Percentiles rank a stretch among this genome's conserved stretches.
phyloP scores from a whole-genome alignment of 2,888 invertebrate species.

The Apeira syringaria region DNA sequence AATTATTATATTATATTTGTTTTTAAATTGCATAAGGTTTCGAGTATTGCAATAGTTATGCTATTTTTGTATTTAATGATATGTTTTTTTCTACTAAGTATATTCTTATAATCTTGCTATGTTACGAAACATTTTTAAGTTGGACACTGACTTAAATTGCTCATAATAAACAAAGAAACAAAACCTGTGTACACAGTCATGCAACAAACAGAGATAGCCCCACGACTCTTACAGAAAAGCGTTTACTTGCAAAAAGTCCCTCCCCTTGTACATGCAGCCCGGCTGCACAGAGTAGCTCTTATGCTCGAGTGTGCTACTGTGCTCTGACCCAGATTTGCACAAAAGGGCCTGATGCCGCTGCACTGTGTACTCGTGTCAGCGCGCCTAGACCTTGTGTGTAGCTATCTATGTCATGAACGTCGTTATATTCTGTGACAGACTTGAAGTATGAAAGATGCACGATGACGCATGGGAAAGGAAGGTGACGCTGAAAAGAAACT shows the following conservation, averaged over 20 bases:
- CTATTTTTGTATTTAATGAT: too few species aligned
- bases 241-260: conserved; percentile 11
- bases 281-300: conserved; percentile 27
- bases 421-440: conserved; percentile 19
- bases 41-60: too few species aligned
- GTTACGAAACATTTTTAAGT: too few species aligned
- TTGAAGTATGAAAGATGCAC: not conserved
- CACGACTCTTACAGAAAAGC: not conserved
- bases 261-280: conserved; percentile 15
- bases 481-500: not conserved
- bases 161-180: too few species aligned
- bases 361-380: conserved; percentile 34
- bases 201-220: too few species aligned
- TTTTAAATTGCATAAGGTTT: too few species aligned
- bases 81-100: too few species aligned
- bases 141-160: too few species aligned
- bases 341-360: conserved; percentile 34
- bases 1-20: too few species aligned
- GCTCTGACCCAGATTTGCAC: conserved; percentile 51
- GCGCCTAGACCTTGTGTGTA: conserved; percentile 33
- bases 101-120: too few species aligned
- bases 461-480: not conserved
- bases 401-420: conserved; percentile 25
- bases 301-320: conserved; percentile 42
- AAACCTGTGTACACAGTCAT: too few species aligned